Evolutionary conservation across 2,888 invertebrate species (phyloP).

Genomic region (Drosophila bunnanda): DNA sequence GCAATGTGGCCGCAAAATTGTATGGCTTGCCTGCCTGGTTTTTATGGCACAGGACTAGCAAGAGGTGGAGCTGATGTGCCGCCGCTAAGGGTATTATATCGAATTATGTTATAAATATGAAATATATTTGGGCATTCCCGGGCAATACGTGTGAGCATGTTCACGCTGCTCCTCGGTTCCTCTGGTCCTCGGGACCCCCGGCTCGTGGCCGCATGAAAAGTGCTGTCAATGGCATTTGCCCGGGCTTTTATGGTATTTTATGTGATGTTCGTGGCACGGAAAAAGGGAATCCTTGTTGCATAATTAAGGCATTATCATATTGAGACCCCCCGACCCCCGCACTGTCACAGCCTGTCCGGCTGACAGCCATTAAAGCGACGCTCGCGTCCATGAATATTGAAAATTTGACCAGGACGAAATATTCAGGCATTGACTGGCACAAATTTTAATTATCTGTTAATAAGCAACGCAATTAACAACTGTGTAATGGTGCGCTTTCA

Average conservation of each 20-base stretch:
- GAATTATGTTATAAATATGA: constrained; percentile 79
- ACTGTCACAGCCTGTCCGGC: constrained; percentile 12
- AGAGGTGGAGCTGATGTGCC: constrained; percentile 34
- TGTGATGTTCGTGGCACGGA: constrained; percentile 55
- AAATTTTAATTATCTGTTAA: constrained; percentile 10
- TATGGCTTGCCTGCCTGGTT: constrained; percentile 69
- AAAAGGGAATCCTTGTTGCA: constrained; percentile 40
- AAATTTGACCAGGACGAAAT: constrained; percentile 16
- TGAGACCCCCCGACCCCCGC: background rate
- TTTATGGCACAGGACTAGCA: constrained; percentile 55
- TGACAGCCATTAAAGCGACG: constrained; percentile 32
- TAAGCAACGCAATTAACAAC: background rate
- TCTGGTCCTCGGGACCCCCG: background rate
- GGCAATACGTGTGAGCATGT: constrained; percentile 60
- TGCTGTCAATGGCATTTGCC: constrained; percentile 53
- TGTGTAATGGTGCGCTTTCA: background rate
- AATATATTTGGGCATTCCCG: constrained; percentile 60
- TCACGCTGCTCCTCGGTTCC: constrained; percentile 23
- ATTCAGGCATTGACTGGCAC: constrained; percentile 13
- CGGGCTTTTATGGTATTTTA: constrained; percentile 58
- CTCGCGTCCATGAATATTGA: constrained; percentile 34
- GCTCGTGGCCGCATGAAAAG: constrained; percentile 34
- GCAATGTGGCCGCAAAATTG: constrained; percentile 71
- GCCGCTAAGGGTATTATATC: constrained; percentile 69
- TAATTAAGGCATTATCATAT: constrained; percentile 55